phyloP scores from a whole-genome alignment of 2,888 invertebrate species.

The Volucella zonaria region DNA sequence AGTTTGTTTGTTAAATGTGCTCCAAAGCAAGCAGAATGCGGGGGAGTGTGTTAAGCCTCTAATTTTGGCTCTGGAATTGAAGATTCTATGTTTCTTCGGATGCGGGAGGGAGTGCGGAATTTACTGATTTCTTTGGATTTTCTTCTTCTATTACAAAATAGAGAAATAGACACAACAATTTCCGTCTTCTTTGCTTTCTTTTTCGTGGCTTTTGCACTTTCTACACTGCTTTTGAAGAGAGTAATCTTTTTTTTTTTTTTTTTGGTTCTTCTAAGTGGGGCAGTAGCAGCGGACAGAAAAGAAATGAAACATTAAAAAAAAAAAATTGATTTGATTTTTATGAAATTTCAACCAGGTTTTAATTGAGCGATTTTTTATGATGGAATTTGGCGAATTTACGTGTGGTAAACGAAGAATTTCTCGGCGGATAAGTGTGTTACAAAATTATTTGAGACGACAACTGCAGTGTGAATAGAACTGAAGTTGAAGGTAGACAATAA shows the following conservation, averaged over 20 bases:
- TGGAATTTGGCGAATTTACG: constrained; percentile 39
- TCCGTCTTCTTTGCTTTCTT: constrained; percentile 47
- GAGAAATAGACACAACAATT: constrained; percentile 5
- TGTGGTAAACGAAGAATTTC: constrained; percentile 23
- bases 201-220: constrained; percentile 68
- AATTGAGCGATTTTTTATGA: constrained; percentile 7
- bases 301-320: constrained; percentile 59
- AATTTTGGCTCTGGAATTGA: background rate
- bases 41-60: constrained; percentile 46
- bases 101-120: constrained; percentile 7
- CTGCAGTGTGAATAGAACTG: constrained; percentile 51
- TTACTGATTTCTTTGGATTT: background rate
- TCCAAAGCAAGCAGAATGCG: constrained; percentile 37
- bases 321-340: constrained; percentile 16
- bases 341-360: constrained; percentile 8
- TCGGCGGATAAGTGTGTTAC: background rate
- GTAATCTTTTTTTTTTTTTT: too few species aligned
- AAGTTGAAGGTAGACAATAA: constrained; percentile 37
- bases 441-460: constrained; percentile 57
- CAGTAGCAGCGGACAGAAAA: constrained; percentile 49
- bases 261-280: constrained; percentile 32
- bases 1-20: too few species aligned
- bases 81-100: constrained; percentile 6
- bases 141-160: background rate
- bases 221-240: constrained; percentile 54